A percentile compares a stretch with the other conserved stretches of the same genome.
These are phyloP conservation scores for Dromiciops gliroides DNA, from an alignment of 2,113 vertebrate species.

Conservation along the genomic window DNA sequence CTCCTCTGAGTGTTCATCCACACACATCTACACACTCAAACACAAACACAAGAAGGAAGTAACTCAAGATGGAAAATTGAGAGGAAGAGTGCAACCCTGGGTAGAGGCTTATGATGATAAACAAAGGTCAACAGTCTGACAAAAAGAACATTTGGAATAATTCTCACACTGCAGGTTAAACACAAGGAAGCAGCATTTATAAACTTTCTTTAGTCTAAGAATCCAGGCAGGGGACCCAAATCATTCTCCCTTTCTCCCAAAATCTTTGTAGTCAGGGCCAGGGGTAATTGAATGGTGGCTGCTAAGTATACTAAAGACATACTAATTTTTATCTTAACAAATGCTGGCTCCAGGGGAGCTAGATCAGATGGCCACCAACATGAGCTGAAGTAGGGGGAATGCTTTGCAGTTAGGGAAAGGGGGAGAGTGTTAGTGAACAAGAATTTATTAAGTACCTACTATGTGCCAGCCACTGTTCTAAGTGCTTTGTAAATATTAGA, in stretches of 20 bases:
- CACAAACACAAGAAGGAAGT: background rate
- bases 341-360: background rate
- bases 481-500: background rate
- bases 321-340: background rate
- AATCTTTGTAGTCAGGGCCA: background rate
- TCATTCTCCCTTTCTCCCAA: background rate
- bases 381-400: background rate
- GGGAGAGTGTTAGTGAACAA: background rate
- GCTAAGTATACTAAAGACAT: background rate
- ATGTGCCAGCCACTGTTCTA: too few relatives aligned
- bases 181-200: background rate
- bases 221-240: background rate
- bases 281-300: background rate
- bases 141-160: background rate
- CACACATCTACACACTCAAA: background rate
- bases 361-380: background rate
- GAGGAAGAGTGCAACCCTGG: background rate
- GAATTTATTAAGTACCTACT: too few relatives aligned
- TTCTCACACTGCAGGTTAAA: background rate
- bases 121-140: background rate
- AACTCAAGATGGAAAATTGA: background rate
- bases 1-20: constrained; percentile 2
- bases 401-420: background rate
- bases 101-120: background rate
- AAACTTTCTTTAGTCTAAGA: background rate